Evolutionary conservation across 2,113 vertebrate genomes (phyloP).

Genomic region (Butorides virescens): DNA sequence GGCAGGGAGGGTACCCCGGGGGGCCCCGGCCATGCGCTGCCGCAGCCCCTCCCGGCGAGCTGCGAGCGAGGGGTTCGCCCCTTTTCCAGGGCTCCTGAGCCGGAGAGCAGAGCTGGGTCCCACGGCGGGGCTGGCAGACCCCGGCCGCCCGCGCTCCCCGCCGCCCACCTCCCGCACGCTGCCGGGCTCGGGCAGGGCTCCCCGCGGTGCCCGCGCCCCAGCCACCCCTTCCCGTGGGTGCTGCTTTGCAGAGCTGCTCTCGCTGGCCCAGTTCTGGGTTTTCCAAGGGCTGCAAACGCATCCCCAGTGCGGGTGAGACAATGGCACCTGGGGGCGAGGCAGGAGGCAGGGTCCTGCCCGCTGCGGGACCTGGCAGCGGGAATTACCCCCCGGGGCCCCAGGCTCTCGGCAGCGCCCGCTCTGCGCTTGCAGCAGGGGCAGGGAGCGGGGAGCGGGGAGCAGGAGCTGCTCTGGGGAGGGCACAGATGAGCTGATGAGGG

Average conservation of each 20-base stretch:
- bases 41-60: background rate
- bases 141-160: rapidly evolving
- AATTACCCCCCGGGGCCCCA: background rate
- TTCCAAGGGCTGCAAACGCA: background rate
- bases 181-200: too few relatives aligned
- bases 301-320: rapidly evolving
- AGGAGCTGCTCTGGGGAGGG: background rate
- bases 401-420: rapidly evolving
- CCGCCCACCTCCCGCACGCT: background rate
- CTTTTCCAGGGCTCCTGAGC: background rate
- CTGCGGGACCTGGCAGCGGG: background rate
- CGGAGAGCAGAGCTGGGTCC: background rate
- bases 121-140: background rate
- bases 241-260: background rate
- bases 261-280: rapidly evolving
- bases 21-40: background rate
- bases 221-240: background rate
- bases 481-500: background rate
- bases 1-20: background rate
- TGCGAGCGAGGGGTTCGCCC: background rate
- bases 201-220: rapidly evolving
- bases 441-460: background rate
- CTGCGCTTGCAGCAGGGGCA: background rate
- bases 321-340: too few relatives aligned
- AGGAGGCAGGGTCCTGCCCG: background rate